Evolutionary conservation across 2,113 vertebrate genomes (phyloP).

Genomic region (Aramus guarauna): DNA sequence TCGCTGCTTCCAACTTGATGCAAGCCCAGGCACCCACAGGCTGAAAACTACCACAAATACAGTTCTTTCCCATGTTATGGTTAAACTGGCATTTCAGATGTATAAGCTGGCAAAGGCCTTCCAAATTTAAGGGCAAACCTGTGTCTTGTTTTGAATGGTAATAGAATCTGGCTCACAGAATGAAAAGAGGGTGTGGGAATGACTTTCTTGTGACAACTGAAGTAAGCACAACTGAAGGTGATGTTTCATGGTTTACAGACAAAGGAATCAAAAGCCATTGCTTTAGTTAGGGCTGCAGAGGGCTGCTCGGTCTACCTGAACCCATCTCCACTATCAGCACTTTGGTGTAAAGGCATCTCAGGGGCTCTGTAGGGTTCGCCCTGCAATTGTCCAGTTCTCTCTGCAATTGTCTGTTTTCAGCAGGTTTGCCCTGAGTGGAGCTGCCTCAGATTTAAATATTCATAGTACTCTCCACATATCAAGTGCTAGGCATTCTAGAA

Average conservation of each 20-base stretch:
- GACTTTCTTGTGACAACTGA: neutral
- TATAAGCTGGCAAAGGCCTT: neutral
- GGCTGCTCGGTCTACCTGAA: neutral
- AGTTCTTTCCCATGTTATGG: neutral
- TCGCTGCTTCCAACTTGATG: neutral
- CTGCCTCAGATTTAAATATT: neutral
- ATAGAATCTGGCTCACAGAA: neutral
- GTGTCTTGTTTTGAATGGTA: neutral
- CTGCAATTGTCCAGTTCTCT: neutral
- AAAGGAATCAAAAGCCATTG: neutral
- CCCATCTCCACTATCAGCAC: neutral
- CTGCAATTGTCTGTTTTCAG: neutral
- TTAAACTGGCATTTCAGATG: neutral
- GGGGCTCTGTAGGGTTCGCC: neutral
- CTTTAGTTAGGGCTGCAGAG: neutral
- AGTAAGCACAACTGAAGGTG: neutral
- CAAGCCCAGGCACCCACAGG: neutral
- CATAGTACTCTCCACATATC: neutral
- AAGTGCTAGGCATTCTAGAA: neutral
- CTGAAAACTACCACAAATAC: neutral
- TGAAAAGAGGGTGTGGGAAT: neutral
- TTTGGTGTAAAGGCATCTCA: accelerated
- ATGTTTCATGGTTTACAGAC: neutral
- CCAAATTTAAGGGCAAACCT: neutral
- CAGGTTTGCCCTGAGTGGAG: neutral